phyloP scores from a whole-genome alignment of 2,888 invertebrate species.

The Ferdinandea cuprea region DNA sequence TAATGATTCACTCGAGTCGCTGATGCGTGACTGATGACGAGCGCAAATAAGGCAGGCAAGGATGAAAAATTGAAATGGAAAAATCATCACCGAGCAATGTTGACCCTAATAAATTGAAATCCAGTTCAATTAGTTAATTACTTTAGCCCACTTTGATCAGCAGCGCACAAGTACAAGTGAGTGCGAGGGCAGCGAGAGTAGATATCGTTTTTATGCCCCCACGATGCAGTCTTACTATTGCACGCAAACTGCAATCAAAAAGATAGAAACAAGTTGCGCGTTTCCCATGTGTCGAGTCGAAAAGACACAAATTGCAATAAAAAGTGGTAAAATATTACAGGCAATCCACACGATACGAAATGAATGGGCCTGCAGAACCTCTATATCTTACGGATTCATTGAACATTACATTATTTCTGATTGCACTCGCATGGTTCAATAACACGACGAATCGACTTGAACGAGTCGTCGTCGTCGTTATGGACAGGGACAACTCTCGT shows the following conservation, averaged over 20 bases:
- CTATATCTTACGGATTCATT: conserved; percentile 65
- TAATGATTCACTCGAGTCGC: conserved; percentile 33
- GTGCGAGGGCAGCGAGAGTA: not conserved
- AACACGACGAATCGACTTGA: conserved; percentile 44
- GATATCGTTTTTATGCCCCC: not conserved
- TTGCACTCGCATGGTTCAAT: conserved; percentile 66
- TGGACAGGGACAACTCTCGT: not conserved
- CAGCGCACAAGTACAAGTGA: too few species aligned
- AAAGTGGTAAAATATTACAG: conserved; percentile 47
- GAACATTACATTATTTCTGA: conserved; percentile 70
- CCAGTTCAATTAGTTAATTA: conserved; percentile 71
- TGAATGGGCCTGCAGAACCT: not conserved
- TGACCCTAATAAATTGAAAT: conserved; percentile 64
- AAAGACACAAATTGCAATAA: conserved; percentile 39
- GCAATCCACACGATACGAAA: conserved; percentile 14
- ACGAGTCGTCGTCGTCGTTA: not conserved
- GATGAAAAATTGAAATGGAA: conserved; percentile 9
- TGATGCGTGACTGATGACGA: conserved; percentile 13
- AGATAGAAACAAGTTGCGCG: conserved; percentile 1
- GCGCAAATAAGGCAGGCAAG: not conserved
- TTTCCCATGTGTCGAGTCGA: conserved; percentile 27
- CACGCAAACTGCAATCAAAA: conserved; percentile 2
- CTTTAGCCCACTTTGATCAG: conserved; percentile 63
- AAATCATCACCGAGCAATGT: conserved; percentile 26
- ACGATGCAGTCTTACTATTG: not conserved